Conservation (phyloP, 2,888 invertebrate genomes). For the Branchipolynoe longqiensis region DNA sequence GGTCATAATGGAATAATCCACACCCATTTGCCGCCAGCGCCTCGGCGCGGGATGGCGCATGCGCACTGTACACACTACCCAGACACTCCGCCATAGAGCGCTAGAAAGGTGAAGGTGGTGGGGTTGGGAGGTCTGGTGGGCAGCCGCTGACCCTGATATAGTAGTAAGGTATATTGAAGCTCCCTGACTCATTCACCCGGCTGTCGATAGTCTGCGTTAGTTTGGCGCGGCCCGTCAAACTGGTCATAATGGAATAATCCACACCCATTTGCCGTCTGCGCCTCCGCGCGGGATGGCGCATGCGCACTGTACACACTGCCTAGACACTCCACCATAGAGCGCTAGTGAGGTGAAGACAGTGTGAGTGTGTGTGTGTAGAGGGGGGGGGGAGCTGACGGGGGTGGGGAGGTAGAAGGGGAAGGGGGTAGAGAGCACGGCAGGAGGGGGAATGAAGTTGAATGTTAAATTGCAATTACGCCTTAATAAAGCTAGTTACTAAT, state of each 20-base stretch:
- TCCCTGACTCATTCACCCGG: background rate
- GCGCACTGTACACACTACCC: background rate
- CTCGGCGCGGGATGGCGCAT: background rate
- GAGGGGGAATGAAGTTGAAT: constrained; percentile 36
- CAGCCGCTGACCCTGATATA: too few species aligned
- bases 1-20: too few species aligned
- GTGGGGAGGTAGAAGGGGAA: too few species aligned
- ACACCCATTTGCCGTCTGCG: too few species aligned
- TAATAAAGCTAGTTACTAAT: constrained; percentile 50
- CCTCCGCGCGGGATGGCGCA: background rate
- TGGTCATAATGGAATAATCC: too few species aligned
- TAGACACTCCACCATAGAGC: constrained; percentile 2
- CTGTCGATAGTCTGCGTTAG: too few species aligned
- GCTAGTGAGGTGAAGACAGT: constrained; percentile 15
- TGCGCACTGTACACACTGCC: background rate
- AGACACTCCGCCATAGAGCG: background rate
- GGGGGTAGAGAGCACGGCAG: too few species aligned
- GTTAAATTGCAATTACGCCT: constrained; percentile 56
- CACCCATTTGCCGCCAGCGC: too few species aligned
- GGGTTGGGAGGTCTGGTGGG: too few species aligned
- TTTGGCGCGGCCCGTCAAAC: too few species aligned
- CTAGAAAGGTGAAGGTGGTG: constrained; percentile 11
- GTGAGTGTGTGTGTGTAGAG: too few species aligned
- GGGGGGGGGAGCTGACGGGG: too few species aligned
- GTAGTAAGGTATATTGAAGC: constrained; percentile 40